Conservation (phyloP, 1,140 invertebrate genomes). For the Melitaea cinxia region DNA sequence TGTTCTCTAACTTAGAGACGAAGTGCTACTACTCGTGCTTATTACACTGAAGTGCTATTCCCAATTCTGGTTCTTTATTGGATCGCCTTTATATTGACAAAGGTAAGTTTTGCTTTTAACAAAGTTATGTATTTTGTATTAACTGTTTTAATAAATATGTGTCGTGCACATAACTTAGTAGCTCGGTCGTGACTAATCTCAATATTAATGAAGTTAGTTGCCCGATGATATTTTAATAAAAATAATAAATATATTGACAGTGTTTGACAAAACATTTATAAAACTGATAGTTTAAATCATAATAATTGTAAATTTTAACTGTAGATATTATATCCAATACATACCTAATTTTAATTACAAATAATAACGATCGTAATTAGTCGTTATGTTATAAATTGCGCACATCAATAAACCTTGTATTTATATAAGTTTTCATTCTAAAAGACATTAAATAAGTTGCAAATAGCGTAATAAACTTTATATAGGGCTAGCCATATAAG, state of each 20-base stretch:
- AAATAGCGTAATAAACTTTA: no score
- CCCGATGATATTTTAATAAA: conserved; percentile 24
- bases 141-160: conserved; percentile 27
- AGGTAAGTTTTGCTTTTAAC: conserved; percentile 60
- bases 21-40: conserved; percentile 77
- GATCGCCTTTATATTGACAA: conserved; percentile 62
- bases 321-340: no score
- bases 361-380: no score
- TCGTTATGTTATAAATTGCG: no score
- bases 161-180: conserved; percentile 13
- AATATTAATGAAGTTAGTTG: conserved; percentile 29
- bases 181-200: conserved; percentile 35
- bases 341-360: no score
- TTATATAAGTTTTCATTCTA: background rate
- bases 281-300: no score
- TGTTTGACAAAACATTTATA: background rate
- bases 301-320: no score
- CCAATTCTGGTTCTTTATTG: conserved; percentile 74
- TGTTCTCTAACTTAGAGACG: conserved; percentile 63
- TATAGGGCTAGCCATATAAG: no score
- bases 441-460: background rate
- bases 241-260: conserved; percentile 7
- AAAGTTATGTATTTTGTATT: background rate
- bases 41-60: conserved; percentile 74
- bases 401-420: background rate